Conservation (phyloP, 1,140 invertebrate genomes). For the Ylistrum balloti region DNA sequence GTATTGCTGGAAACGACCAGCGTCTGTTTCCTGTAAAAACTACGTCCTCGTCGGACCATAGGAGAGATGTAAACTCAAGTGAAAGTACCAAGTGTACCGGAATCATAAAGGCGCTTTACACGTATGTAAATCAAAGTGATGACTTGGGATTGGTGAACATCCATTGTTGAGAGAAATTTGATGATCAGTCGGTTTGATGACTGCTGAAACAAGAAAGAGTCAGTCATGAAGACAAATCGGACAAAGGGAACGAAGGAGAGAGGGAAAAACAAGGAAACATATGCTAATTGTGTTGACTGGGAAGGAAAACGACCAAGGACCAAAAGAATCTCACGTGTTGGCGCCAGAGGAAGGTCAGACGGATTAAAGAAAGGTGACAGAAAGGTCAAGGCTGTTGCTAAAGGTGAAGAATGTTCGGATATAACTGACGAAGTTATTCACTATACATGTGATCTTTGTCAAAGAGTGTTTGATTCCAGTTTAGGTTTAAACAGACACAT, state of each 20-base stretch:
- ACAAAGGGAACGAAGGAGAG: not conserved
- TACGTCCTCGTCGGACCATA: too few species aligned
- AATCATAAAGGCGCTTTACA: too few species aligned
- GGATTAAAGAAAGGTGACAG: not conserved
- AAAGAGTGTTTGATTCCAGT: not conserved
- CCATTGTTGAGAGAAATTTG: too few species aligned
- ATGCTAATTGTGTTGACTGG: not conserved
- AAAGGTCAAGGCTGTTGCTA: not conserved
- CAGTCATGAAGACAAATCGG: not conserved
- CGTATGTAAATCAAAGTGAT: too few species aligned
- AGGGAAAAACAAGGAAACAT: not conserved
- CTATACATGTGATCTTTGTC: not conserved
- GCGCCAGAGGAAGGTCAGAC: not conserved
- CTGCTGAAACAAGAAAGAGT: too few species aligned
- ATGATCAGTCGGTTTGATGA: too few species aligned
- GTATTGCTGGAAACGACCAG: too few species aligned
- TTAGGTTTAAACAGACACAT: not conserved
- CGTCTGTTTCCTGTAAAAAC: too few species aligned
- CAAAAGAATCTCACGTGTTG: not conserved
- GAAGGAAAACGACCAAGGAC: not conserved
- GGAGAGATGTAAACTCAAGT: too few species aligned
- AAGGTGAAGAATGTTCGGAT: not conserved
- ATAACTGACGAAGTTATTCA: not conserved
- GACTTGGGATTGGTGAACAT: too few species aligned
- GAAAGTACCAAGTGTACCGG: too few species aligned